Percentiles rank a stretch among this genome's conserved stretches.
phyloP scores from a whole-genome alignment of 92 coral and sea anemone genomes.

The Palythoa caribaeorum region DNA sequence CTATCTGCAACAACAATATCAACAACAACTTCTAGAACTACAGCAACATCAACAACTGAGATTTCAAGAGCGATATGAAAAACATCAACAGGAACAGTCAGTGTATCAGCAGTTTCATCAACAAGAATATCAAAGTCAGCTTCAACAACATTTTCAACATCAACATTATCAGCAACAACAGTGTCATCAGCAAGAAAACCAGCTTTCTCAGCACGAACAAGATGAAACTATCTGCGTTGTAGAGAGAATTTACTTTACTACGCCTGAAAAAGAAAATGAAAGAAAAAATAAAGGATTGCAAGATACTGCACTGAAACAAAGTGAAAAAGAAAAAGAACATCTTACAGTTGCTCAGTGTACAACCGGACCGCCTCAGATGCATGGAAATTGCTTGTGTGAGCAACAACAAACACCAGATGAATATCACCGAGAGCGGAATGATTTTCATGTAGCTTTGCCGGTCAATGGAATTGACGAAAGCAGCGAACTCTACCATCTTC shows the following conservation, averaged over 20 bases:
- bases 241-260: conserved; percentile 34
- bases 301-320: neutral
- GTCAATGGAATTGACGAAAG: neutral
- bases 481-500: neutral
- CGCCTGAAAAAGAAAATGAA: neutral
- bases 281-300: neutral
- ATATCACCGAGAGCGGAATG: neutral
- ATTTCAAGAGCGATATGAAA: neutral
- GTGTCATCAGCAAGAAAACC: neutral
- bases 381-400: neutral
- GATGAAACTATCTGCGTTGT: conserved; percentile 38
- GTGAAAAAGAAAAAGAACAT: neutral
- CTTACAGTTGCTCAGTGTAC: neutral
- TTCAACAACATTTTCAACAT: neutral
- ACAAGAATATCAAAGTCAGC: neutral
- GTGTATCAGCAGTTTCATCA: neutral
- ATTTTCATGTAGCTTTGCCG: neutral
- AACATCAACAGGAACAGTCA: neutral
- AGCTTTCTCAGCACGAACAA: neutral
- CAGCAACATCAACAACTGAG: neutral
- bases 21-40: neutral
- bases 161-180: neutral
- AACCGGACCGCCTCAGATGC: neutral
- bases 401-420: neutral
- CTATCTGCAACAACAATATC: neutral